Percentiles rank a stretch among this genome's conserved stretches.
phyloP scores from a whole-genome alignment of 2,113 vertebrate genomes.

The Cephalopterus ornatus region DNA sequence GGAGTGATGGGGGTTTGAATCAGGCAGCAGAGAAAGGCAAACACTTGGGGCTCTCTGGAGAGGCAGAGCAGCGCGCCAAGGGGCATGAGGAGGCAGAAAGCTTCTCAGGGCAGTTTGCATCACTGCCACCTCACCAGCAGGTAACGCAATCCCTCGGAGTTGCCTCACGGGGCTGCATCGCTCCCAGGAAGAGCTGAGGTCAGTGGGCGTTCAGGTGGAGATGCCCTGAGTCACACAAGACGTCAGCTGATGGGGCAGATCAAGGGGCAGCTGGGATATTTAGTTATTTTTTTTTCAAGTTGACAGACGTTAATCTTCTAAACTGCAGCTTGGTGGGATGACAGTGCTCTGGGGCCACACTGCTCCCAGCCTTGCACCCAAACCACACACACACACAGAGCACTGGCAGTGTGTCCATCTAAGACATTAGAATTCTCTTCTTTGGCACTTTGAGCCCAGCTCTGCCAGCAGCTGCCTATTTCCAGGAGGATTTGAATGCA shows the following conservation, averaged over 20 bases:
- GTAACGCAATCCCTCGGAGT: not conserved
- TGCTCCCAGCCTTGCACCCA: not conserved
- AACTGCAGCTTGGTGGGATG: not conserved
- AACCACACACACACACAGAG: not conserved
- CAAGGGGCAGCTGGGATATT: not conserved
- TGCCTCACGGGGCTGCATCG: slow-evolving; percentile 35
- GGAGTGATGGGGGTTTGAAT: not conserved
- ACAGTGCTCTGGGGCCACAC: not conserved
- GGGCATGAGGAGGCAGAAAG: not conserved
- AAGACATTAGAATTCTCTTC: not conserved
- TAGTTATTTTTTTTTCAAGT: no score
- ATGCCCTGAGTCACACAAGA: slow-evolving; percentile 48
- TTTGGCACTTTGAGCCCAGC: not conserved
- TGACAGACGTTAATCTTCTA: not conserved
- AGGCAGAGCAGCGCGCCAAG: not conserved
- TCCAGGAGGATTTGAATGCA: not conserved
- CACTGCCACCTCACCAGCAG: slow-evolving; percentile 10
- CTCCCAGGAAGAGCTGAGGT: slow-evolving; percentile 35
- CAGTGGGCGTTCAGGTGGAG: slow-evolving; percentile 52
- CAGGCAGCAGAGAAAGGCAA: not conserved
- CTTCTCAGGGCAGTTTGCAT: not conserved
- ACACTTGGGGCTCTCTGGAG: not conserved
- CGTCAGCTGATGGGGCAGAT: slow-evolving; percentile 19
- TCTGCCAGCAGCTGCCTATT: not conserved
- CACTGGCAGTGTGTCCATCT: not conserved